phyloP scores from a whole-genome alignment of 2,888 invertebrate genomes.

The Lasioglossum malachurum region DNA sequence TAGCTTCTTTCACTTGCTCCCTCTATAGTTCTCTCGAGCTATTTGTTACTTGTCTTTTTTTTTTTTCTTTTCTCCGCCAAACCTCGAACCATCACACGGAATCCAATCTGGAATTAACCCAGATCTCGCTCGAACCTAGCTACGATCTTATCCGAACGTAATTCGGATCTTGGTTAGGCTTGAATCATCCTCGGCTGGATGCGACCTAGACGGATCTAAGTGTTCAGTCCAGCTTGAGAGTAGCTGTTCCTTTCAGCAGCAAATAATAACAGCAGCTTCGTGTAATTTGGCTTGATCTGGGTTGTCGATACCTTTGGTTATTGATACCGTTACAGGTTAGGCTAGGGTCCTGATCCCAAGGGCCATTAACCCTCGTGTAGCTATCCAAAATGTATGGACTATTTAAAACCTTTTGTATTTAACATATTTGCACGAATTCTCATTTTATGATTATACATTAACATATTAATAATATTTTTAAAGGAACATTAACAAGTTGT shows the following conservation, averaged over 20 bases:
- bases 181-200: not conserved
- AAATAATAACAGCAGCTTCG: not conserved
- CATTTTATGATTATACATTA: too few species aligned
- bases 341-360: not conserved
- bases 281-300: not conserved
- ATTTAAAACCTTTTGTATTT: too few species aligned
- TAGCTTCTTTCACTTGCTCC: slow-evolving; percentile 34
- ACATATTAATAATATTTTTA: too few species aligned
- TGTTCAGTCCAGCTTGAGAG: not conserved
- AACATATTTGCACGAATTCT: too few species aligned
- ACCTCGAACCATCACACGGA: not conserved
- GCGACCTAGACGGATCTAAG: not conserved
- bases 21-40: not conserved
- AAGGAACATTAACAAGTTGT: too few species aligned
- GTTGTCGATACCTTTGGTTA: not conserved
- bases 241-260: not conserved
- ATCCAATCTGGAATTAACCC: slow-evolving; percentile 5
- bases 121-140: not conserved
- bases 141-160: not conserved
- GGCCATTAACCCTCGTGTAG: too few species aligned
- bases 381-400: too few species aligned
- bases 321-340: not conserved
- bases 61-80: not conserved
- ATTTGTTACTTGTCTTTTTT: not conserved
- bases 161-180: not conserved